Conservation (phyloP, 2,888 invertebrate genomes). For the Ichneumoninae sp. region DNA sequence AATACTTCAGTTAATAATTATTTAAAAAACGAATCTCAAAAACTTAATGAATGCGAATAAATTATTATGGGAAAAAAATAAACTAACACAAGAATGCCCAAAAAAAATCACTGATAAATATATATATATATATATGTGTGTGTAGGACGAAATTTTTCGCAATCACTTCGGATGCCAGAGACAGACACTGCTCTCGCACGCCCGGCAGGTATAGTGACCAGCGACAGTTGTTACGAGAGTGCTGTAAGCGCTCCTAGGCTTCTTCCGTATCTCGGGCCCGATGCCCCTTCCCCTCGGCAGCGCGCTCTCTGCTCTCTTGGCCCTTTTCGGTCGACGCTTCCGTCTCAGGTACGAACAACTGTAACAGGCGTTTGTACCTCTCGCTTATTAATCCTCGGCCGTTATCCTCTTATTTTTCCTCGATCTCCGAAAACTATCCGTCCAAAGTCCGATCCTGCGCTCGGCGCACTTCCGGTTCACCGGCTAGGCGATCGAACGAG, state of each 20-base stretch:
- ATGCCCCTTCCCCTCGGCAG: slow-evolving; percentile 53
- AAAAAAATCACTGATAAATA: slow-evolving; percentile 26
- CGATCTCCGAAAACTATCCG: slow-evolving; percentile 1
- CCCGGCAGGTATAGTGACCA: slow-evolving; percentile 65
- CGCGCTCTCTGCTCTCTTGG: slow-evolving; percentile 44
- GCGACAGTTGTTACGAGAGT: slow-evolving; percentile 71
- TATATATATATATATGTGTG: neutral
- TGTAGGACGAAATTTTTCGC: slow-evolving; percentile 22
- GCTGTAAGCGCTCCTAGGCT: slow-evolving; percentile 61
- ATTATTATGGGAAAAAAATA: slow-evolving; percentile 25
- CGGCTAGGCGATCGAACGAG: slow-evolving; percentile 9
- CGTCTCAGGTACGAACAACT: slow-evolving; percentile 26
- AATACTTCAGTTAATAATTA: neutral
- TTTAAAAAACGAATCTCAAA: slow-evolving; percentile 3
- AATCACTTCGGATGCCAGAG: neutral
- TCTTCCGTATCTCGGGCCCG: slow-evolving; percentile 71
- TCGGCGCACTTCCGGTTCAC: neutral
- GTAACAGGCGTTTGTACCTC: slow-evolving; percentile 33
- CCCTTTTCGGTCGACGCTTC: slow-evolving; percentile 67
- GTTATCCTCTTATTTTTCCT: slow-evolving; percentile 20
- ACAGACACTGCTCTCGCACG: slow-evolving; percentile 37
- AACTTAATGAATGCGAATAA: neutral
- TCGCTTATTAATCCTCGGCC: slow-evolving; percentile 6
- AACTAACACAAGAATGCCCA: slow-evolving; percentile 39
- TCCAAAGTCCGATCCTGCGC: neutral